Percentiles rank a stretch among this genome's conserved stretches.
Evolutionary conservation across 2,888 invertebrate species (phyloP).

Genomic region (Epinotia nisella): DNA sequence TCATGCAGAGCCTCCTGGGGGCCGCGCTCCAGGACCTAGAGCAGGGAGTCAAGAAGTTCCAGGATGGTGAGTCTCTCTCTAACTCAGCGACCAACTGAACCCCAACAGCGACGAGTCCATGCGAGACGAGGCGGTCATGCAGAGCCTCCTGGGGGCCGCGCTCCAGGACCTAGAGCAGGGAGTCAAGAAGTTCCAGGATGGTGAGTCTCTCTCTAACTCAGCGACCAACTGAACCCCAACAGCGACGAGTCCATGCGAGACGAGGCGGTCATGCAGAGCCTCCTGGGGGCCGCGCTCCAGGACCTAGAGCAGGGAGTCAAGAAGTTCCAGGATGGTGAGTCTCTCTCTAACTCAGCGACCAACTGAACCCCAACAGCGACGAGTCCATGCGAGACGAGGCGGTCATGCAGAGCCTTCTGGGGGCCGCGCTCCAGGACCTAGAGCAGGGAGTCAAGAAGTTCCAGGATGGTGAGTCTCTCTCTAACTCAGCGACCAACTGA

Average conservation of each 20-base stretch:
- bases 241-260: constrained; percentile 88
- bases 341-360: background rate
- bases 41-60: constrained; percentile 88
- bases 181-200: constrained; percentile 86
- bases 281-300: constrained; percentile 86
- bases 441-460: too few species aligned
- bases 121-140: constrained; percentile 88
- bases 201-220: background rate
- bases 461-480: too few species aligned
- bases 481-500: too few species aligned
- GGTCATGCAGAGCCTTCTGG: constrained; percentile 85
- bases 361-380: constrained; percentile 80
- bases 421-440: too few species aligned
- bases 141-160: constrained; percentile 86
- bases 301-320: constrained; percentile 88
- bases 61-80: constrained; percentile 75
- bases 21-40: constrained; percentile 87
- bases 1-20: constrained; percentile 86
- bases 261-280: constrained; percentile 86
- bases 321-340: constrained; percentile 80
- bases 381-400: constrained; percentile 88
- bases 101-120: constrained; percentile 87
- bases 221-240: constrained; percentile 80
- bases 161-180: constrained; percentile 87
- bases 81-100: constrained; percentile 65